Conservation (phyloP, 2,113 vertebrate genomes). For the Eidolon helvum region DNA sequence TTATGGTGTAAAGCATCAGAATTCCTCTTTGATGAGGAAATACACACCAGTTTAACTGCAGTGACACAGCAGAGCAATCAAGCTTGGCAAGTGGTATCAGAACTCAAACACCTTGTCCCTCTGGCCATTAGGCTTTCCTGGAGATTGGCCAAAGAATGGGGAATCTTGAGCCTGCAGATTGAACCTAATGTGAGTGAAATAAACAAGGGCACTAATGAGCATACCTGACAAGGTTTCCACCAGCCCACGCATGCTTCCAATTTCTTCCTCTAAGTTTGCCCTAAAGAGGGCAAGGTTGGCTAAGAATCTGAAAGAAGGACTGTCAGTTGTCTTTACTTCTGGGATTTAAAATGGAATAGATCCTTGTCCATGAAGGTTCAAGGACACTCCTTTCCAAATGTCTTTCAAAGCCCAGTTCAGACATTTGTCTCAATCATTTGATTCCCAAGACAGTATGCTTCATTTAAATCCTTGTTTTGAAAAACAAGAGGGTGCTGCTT, state of each 20-base stretch:
- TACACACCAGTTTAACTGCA: not conserved
- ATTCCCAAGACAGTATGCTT: not conserved
- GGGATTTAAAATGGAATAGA: constrained; percentile 7
- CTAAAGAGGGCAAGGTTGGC: not conserved
- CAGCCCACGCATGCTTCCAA: not conserved
- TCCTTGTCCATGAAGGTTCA: not conserved
- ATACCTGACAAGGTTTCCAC: not conserved
- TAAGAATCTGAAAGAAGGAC: not conserved
- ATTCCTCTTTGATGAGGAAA: constrained; percentile 33
- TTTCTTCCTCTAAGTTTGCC: not conserved
- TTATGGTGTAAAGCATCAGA: constrained; percentile 46
- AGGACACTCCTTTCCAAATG: not conserved
- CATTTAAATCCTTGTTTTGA: constrained; percentile 12
- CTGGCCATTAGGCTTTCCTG: constrained; percentile 18
- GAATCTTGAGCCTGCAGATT: not conserved
- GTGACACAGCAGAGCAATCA: not conserved
- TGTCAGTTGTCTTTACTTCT: not conserved
- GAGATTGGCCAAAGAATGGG: not conserved
- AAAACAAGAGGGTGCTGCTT: constrained; percentile 23
- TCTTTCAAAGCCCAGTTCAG: not conserved
- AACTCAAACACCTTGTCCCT: constrained; percentile 46
- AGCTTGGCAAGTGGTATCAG: constrained; percentile 28
- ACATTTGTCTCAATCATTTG: constrained; percentile 13
- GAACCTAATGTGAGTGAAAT: not conserved
- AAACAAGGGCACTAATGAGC: constrained; percentile 14